Conservation (phyloP, 2,797 vertebrate genomes). For the Masticophis lateralis region DNA sequence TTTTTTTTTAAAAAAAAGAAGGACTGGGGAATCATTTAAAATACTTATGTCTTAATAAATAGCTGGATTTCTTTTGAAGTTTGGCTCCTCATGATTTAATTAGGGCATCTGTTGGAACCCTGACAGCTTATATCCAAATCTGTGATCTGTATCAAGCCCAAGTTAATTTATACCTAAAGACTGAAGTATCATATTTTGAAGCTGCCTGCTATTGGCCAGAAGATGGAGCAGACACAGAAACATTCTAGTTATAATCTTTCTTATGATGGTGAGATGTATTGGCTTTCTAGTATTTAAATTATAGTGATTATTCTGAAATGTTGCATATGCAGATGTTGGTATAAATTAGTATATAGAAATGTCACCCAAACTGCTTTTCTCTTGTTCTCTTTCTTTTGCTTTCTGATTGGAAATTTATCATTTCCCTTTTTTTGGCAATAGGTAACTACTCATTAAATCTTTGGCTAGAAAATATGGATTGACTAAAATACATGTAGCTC, state of each 20-base stretch:
- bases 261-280: neutral
- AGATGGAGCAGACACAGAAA: neutral
- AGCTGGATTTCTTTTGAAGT: too few relatives aligned
- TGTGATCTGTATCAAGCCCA: neutral
- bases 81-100: too few relatives aligned
- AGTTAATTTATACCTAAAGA: neutral
- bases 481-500: neutral
- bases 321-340: neutral
- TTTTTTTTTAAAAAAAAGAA: neutral
- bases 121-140: neutral
- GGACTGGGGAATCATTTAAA: neutral
- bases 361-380: neutral
- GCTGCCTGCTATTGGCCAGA: neutral
- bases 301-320: neutral
- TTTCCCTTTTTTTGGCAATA: neutral
- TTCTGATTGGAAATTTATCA: neutral
- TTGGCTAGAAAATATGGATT: neutral
- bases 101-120: too few relatives aligned
- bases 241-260: neutral
- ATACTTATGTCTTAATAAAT: neutral
- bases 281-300: neutral
- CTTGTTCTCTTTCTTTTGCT: neutral
- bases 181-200: neutral
- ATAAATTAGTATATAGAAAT: neutral
- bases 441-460: neutral